Base-by-base conservation (phyloP, 2,113 vertebrate genomes). In the Scortum barcoo region DNA sequence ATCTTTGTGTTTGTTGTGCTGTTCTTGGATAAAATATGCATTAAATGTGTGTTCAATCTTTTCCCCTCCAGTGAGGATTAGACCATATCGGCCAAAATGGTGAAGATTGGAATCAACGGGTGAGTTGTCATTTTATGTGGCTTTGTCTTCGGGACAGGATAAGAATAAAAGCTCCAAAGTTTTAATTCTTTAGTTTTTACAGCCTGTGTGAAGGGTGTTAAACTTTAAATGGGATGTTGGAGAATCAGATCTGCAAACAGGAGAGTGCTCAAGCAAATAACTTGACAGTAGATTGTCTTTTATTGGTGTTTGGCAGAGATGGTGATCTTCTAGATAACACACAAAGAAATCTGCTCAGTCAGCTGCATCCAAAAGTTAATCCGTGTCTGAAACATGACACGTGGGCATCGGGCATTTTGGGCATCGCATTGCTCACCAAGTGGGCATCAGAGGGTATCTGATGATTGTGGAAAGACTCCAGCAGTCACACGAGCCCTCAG, bases 81-180 rank as follows among this genome's bases (percentile, higher is more conserved):
- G 28, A 83, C 5, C 58, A n/a, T n/a, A 85, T 63, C 84, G 63
- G 83, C 48, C 83, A 88, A 44, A n/a, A 93, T 93, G 93, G 93
- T 93, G 90, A 93, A 93, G 85, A 86, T 93, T 12, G 93, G 93
- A 74, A 85, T 93, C 71, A 93, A 93, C 19, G 93, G 93, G 91
- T 93, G 81, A 93, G 91, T 77, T 53, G 7, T 17, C 13, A 46
- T 24, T 79, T 44, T 5, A 30, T n/a, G 69, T 54, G 0, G 5
- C 1, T 75, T n/a, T n/a, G n/a, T n/a, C 33, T 36, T 6, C 3
- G 3, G 33, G 33, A 36, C 33, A 36, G 33, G 33, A 3, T 36
- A 36, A 36, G 33, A 36, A 6, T 36, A 36, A 36, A 36, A 6
- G 3, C 6, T 36, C 6, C 33, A 36, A 36, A 36, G 33, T 36